Evolutionary conservation across 2,888 invertebrate genomes (phyloP), one percentile per base, ranked within the genome.

Genomic region (Aphodius granarius): DNA sequence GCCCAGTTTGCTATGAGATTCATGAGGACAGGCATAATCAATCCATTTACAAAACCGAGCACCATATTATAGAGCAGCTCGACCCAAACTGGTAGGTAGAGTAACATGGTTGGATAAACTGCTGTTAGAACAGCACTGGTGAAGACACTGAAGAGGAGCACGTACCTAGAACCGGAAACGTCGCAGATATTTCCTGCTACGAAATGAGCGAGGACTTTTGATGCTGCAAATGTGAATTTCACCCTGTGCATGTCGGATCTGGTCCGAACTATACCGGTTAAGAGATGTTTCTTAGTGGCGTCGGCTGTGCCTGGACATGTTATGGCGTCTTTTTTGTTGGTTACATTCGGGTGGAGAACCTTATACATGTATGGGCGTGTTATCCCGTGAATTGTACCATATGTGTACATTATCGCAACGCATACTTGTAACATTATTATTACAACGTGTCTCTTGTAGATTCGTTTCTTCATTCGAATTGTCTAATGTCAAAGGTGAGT

Each of bases 1-100:
- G 70, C 22, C 76, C 76, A 76, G 19, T 63, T 68, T 43, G 76
- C 64, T 13, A 76, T 18, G 6, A 76, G 19, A 17, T 21, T 76
- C 16, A 18, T 68, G 3, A 65, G 16, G 1, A 71, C 64, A 2
- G 76, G 76, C 22, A 63, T 21, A 22, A 43, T 62, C 9, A 65
- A 15, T 17, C 76, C 76, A 17, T 23, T 63, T 18, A 66, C 5
- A 5, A 64, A n/a, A 15, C 76, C 76, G 16, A 20, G 20, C 15
- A 65, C n/a, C 19, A 70, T 18, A 21, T 64, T 71, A 22, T 62
- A 64, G 9, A 76, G 19, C 17, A 66, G 3, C 16, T 65, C 5
- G 16, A 63, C 66, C 63, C 63, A 64, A n/a, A 22, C 43, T 19
- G 63, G 17, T 2, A n/a, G 17, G 9, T 20, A 62, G 5, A 22